A percentile compares a stretch with the other conserved stretches of the same genome.
These are phyloP conservation scores for Ricordea florida DNA, from an alignment of 92 coral and sea anemone genomes.

Conservation along the genomic window DNA sequence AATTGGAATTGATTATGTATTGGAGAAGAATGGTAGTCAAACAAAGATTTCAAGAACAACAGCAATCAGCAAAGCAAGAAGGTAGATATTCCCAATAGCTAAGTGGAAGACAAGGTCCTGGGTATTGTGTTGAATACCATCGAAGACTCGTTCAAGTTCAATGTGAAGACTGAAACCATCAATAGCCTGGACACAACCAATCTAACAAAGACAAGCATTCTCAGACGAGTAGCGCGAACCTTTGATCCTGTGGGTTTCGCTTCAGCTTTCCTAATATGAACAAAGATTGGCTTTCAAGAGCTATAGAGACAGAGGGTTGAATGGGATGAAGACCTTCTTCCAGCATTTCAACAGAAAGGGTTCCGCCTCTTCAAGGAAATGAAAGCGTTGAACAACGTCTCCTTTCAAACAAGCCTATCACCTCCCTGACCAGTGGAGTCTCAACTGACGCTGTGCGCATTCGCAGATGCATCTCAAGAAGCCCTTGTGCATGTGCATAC, in stretches of 20 bases:
- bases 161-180: background rate
- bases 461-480: background rate
- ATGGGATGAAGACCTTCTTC: conserved; percentile 37
- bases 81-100: background rate
- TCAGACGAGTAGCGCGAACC: conserved; percentile 39
- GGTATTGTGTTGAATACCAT: background rate
- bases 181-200: background rate
- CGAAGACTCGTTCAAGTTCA: background rate
- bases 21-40: no score
- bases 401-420: conserved; percentile 40
- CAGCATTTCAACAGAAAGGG: conserved; percentile 14
- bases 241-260: conserved; percentile 44
- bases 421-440: conserved; percentile 4
- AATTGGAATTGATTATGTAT: no score
- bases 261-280: conserved; percentile 18
- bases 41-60: no score
- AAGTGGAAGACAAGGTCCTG: background rate
- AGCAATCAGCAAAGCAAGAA: no score
- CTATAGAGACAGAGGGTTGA: conserved; percentile 8
- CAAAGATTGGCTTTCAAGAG: conserved; percentile 13
- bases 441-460: conserved; percentile 28
- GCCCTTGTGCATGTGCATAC: background rate
- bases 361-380: conserved; percentile 18
- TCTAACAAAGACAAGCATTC: background rate
- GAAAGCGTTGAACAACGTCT: conserved; percentile 25